Percentiles rank a stretch among this genome's conserved stretches.
These are phyloP conservation scores for Acronicta leporina DNA, from an alignment of 2,888 invertebrate species.

Conservation along the genomic window DNA sequence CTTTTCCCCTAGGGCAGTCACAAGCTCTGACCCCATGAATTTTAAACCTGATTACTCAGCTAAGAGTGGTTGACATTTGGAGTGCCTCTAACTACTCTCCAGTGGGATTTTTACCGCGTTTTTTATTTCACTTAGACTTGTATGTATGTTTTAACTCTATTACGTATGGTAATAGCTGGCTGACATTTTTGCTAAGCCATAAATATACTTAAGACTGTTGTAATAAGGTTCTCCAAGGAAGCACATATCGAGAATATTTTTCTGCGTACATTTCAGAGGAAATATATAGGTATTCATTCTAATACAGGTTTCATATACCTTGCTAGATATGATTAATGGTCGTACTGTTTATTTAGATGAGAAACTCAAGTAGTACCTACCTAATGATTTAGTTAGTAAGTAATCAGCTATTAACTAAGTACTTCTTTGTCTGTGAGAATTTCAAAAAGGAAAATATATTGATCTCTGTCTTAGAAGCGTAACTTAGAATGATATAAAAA, in stretches of 20 bases:
- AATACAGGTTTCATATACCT: too few relatives aligned
- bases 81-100: conserved; percentile 63
- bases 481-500: too few relatives aligned
- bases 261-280: background rate
- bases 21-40: conserved; percentile 62
- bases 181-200: conserved; percentile 22
- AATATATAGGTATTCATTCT: background rate
- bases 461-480: too few relatives aligned
- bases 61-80: conserved; percentile 60
- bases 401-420: too few relatives aligned
- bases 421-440: too few relatives aligned
- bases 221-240: conserved; percentile 9
- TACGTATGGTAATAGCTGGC: conserved; percentile 46
- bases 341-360: background rate
- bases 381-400: background rate
- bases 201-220: conserved; percentile 3
- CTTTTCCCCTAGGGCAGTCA: conserved; percentile 45
- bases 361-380: background rate
- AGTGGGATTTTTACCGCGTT: conserved; percentile 56
- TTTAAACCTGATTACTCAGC: conserved; percentile 66
- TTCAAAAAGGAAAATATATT: too few relatives aligned
- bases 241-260: conserved; percentile 1
- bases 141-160: conserved; percentile 48
- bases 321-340: too few relatives aligned
- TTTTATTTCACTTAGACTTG: conserved; percentile 59